Conservation (phyloP, 2,888 invertebrate species). For the Lysandra bellargus region DNA sequence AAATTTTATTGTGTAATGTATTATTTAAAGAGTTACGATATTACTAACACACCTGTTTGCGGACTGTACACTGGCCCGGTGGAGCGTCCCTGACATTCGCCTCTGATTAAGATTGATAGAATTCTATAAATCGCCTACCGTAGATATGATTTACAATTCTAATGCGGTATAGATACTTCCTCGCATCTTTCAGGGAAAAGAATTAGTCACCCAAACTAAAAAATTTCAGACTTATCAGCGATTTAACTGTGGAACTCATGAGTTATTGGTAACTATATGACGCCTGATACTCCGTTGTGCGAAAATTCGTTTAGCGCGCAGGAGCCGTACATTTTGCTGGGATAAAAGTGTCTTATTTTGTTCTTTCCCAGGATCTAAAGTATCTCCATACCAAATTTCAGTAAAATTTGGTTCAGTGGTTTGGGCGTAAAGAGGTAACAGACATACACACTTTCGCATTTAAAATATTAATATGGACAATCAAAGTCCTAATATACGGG, state of each 20-base stretch:
- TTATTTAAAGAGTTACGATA: background rate
- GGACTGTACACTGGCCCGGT: background rate
- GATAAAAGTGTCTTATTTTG: no score
- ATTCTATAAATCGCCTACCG: background rate
- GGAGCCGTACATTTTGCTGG: no score
- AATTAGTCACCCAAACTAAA: background rate
- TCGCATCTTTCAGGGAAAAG: background rate
- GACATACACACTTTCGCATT: background rate
- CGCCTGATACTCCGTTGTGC: no score
- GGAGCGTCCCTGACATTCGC: background rate
- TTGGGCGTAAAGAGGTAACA: background rate
- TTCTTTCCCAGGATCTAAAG: background rate
- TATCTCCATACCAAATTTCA: background rate
- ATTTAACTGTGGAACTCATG: no score
- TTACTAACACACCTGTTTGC: background rate
- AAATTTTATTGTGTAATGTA: background rate
- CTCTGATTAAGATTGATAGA: background rate
- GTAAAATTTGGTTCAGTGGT: background rate
- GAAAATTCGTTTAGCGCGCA: no score
- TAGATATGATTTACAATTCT: background rate
- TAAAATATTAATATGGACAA: background rate
- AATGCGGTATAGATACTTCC: background rate
- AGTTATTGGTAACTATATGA: no score
- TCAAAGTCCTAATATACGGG: no score
- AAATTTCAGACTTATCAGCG: no score